These are phyloP conservation scores for Coranthus polyacanthus DNA, from an alignment of 2,797 vertebrate species.

Conservation along the genomic window DNA sequence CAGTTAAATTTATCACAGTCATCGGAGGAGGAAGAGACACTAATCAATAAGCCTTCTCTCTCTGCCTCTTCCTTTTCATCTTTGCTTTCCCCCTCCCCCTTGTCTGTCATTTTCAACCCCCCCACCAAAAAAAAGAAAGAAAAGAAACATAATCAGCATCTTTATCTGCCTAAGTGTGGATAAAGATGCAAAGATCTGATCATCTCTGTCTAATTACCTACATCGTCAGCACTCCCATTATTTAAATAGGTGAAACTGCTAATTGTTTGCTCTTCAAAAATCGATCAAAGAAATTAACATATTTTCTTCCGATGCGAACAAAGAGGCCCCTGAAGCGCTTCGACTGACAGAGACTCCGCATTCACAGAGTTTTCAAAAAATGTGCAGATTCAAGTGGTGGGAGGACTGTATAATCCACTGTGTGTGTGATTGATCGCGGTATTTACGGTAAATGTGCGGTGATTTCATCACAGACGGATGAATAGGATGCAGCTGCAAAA, in stretches of 20 bases:
- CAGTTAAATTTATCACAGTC: conserved; percentile 75
- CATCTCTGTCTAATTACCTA: background rate
- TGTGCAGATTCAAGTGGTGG: background rate
- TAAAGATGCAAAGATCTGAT: background rate
- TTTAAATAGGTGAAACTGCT: background rate
- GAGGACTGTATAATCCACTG: conserved; percentile 1
- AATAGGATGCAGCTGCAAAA: conserved; percentile 37
- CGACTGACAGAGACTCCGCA: no score
- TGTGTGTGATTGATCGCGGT: conserved; percentile 2
- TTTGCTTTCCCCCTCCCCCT: conserved; percentile 4
- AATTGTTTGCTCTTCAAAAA: background rate
- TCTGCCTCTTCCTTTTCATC: conserved; percentile 30
- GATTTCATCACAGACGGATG: conserved; percentile 17
- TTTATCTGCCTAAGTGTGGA: conserved; percentile 3
- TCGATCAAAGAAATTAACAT: background rate
- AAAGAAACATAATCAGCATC: conserved; percentile 13
- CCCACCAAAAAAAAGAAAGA: conserved; percentile 12
- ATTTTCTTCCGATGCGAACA: background rate
- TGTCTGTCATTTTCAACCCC: conserved; percentile 7
- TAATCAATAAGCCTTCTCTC: conserved; percentile 70
- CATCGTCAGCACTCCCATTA: background rate
- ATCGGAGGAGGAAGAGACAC: conserved; percentile 65
- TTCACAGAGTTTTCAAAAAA: no score
- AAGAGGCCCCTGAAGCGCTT: background rate
- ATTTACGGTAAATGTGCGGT: background rate